Percentiles rank a stretch among this genome's conserved stretches.
Conservation (phyloP, 1,140 invertebrate species). For the Trachelipus rathkii region DNA sequence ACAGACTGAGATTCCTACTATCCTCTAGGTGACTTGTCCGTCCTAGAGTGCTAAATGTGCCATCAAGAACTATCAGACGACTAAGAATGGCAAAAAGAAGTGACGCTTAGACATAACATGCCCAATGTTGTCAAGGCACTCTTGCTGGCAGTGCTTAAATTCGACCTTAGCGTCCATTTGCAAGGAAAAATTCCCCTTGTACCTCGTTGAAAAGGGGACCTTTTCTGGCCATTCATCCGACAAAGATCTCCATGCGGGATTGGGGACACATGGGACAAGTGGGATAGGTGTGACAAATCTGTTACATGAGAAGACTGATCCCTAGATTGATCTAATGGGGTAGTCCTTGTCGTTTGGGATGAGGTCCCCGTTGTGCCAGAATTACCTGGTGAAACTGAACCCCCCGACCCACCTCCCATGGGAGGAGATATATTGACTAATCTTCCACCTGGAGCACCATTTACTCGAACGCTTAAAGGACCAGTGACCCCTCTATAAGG, state of each 20-base stretch:
- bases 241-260: slow-evolving; percentile 34
- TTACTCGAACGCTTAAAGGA: neutral
- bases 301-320: slow-evolving; percentile 42
- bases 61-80: slow-evolving; percentile 75
- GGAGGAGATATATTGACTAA: neutral
- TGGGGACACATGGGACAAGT: slow-evolving; percentile 37
- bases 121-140: slow-evolving; percentile 81
- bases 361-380: neutral
- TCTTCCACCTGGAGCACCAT: neutral
- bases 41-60: slow-evolving; percentile 70
- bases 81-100: slow-evolving; percentile 73
- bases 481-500: neutral
- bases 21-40: too few relatives aligned
- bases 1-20: slow-evolving; percentile 47
- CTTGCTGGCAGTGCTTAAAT: slow-evolving; percentile 59
- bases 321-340: slow-evolving; percentile 45
- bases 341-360: slow-evolving; percentile 36
- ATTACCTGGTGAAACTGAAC: neutral
- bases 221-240: slow-evolving; percentile 33
- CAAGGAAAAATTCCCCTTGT: slow-evolving; percentile 29
- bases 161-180: slow-evolving; percentile 30
- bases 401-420: neutral
- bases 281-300: slow-evolving; percentile 44
- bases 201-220: slow-evolving; percentile 1
- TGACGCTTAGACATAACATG: slow-evolving; percentile 75